phyloP scores from a whole-genome alignment of 2,113 vertebrate genomes.

The Polypterus senegalus region DNA sequence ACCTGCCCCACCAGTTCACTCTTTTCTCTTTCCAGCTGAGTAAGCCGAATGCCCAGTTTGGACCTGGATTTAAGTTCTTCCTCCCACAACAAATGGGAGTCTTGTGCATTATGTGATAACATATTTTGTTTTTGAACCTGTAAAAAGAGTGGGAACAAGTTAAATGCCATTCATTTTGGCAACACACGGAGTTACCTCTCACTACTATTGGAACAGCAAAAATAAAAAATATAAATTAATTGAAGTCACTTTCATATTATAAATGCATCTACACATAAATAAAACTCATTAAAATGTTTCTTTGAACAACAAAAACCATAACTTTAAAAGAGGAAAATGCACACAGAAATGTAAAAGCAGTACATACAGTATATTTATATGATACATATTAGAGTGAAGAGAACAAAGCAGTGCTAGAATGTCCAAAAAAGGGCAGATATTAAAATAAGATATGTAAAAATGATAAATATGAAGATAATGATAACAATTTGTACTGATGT shows the following conservation, averaged over 20 bases:
- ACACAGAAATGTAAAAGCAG: too few species aligned
- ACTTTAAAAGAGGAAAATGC: too few species aligned
- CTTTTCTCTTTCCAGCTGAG: conserved; percentile 62
- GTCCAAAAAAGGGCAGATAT: too few species aligned
- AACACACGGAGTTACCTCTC: not conserved
- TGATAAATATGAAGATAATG: too few species aligned
- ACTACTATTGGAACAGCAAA: not conserved
- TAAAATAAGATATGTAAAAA: too few species aligned
- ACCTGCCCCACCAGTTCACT: conserved; percentile 52
- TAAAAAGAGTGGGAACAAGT: conserved; percentile 6
- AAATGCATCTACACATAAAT: not conserved
- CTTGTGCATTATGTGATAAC: conserved; percentile 54
- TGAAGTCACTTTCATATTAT: not conserved
- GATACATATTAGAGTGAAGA: too few species aligned
- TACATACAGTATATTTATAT: too few species aligned
- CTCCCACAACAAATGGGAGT: conserved; percentile 62
- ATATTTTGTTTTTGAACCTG: conserved; percentile 62
- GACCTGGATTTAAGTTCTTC: conserved; percentile 64
- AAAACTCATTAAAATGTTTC: not conserved
- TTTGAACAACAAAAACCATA: not conserved
- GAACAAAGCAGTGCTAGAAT: too few species aligned
- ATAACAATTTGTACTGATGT: too few species aligned
- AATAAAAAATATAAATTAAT: conserved; percentile 2
- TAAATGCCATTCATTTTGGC: too few species aligned
- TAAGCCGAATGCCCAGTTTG: conserved; percentile 53